Conservation (phyloP, 1,140 invertebrate species). For the Drosophila pachea region DNA sequence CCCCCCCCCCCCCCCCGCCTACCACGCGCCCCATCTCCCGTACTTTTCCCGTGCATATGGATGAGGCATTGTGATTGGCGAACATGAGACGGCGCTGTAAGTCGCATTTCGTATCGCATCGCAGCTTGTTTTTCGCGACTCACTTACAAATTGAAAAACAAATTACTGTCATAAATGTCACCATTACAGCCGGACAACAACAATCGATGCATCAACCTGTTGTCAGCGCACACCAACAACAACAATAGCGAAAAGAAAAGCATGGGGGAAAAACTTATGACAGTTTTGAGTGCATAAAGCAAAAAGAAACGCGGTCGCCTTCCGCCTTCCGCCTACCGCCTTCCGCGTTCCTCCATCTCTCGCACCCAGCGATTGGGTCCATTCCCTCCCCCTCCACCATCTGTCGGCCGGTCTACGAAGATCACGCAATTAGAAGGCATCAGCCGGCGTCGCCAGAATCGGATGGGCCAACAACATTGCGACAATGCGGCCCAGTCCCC, state of each 20-base stretch:
- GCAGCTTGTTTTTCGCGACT: constrained; percentile 35
- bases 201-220: constrained; percentile 74
- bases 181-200: constrained; percentile 72
- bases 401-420: too few relatives aligned
- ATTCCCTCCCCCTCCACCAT: too few relatives aligned
- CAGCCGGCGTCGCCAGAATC: constrained; percentile 47
- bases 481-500: constrained; percentile 27
- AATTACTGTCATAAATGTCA: constrained; percentile 77
- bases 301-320: constrained; percentile 30
- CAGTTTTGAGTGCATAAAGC: constrained; percentile 63
- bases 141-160: constrained; percentile 73
- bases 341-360: too few relatives aligned
- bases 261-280: constrained; percentile 64
- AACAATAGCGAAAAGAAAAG: constrained; percentile 21
- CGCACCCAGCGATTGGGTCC: too few relatives aligned
- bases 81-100: background rate
- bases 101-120: too few relatives aligned
- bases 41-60: too few relatives aligned
- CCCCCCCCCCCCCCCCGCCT: too few relatives aligned
- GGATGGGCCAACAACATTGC: constrained; percentile 52
- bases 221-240: constrained; percentile 38
- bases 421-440: constrained; percentile 47
- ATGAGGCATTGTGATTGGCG: too few relatives aligned
- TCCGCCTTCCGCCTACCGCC: background rate
- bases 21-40: too few relatives aligned